These are phyloP conservation scores for Gryon sp. DNA, from an alignment of 1,140 invertebrate species.

Conservation along the genomic window DNA sequence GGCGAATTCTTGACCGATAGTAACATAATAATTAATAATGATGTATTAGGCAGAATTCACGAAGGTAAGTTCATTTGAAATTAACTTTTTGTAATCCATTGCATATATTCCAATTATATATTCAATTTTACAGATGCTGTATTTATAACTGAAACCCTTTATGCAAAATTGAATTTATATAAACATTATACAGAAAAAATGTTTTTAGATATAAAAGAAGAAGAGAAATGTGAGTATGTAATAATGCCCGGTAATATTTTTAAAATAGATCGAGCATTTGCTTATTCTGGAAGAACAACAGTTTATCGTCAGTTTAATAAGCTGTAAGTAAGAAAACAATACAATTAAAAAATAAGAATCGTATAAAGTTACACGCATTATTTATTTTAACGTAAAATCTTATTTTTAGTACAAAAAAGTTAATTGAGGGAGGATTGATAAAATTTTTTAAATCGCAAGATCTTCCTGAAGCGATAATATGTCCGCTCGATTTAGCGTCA, in stretches of 20 bases:
- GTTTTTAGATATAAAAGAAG: conserved; percentile 79
- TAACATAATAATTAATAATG: conserved; percentile 47
- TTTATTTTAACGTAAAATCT: too few relatives aligned
- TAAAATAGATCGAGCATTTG: conserved; percentile 84
- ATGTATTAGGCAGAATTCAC: conserved; percentile 50
- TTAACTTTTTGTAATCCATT: too few relatives aligned
- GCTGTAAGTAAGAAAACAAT: conserved; percentile 44
- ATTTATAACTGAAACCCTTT: conserved; percentile 84
- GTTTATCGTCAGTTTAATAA: conserved; percentile 67
- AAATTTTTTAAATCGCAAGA: conserved; percentile 82
- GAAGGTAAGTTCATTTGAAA: conserved; percentile 54
- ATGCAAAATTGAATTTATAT: conserved; percentile 84
- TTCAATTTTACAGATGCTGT: conserved; percentile 81
- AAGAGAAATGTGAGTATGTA: conserved; percentile 85
- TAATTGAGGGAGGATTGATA: conserved; percentile 87
- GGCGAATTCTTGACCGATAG: conserved; percentile 25
- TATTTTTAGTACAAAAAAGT: conserved; percentile 81
- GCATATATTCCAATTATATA: too few relatives aligned
- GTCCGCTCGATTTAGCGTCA: conserved; percentile 88
- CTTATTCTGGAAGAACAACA: conserved; percentile 82
- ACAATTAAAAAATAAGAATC: conserved; percentile 1
- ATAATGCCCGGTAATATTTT: conserved; percentile 84
- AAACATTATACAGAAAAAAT: conserved; percentile 84
- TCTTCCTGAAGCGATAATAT: conserved; percentile 86
- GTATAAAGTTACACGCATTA: too few relatives aligned